Evolutionary conservation across 1,140 invertebrate genomes (phyloP).

Genomic region (Glossosoma conforme): DNA sequence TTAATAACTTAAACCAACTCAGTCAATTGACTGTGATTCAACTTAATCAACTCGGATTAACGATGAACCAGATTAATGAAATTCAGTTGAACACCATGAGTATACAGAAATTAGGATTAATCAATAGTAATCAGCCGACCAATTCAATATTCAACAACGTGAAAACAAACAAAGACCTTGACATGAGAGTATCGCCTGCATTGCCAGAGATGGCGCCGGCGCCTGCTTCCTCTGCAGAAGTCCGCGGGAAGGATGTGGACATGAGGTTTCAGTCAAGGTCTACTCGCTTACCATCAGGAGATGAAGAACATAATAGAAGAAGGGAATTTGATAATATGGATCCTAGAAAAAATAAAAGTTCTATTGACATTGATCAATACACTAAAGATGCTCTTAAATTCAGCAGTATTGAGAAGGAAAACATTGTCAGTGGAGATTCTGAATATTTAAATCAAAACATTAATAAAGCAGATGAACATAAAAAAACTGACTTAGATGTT

Average conservation of each 20-base stretch:
- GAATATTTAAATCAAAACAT: conserved; percentile 8
- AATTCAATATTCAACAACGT: conserved; percentile 20
- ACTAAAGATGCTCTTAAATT: conserved; percentile 51
- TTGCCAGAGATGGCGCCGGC: conserved; percentile 34
- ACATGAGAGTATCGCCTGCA: conserved; percentile 44
- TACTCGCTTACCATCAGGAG: conserved; percentile 18
- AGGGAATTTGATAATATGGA: conserved; percentile 32
- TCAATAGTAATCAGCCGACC: conserved; percentile 34
- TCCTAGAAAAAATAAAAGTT: conserved; percentile 38
- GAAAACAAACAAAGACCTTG: conserved; percentile 40
- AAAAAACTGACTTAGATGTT: conserved; percentile 47
- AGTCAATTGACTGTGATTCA: conserved; percentile 54
- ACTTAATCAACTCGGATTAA: conserved; percentile 53
- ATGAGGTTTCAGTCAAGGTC: conserved; percentile 47
- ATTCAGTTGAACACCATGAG: conserved; percentile 55
- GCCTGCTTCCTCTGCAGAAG: conserved; percentile 27
- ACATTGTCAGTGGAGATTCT: conserved; percentile 37
- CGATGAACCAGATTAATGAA: conserved; percentile 53
- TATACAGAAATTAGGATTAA: conserved; percentile 51
- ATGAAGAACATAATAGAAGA: conserved; percentile 32
- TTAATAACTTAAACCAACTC: conserved; percentile 54
- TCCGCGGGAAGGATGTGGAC: conserved; percentile 48
- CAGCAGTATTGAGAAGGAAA: conserved; percentile 44
- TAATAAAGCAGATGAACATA: conserved; percentile 3
- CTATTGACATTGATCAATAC: conserved; percentile 49